These are phyloP conservation scores for Antheraea mylitta DNA, from an alignment of 1,140 invertebrate species.

Conservation along the genomic window DNA sequence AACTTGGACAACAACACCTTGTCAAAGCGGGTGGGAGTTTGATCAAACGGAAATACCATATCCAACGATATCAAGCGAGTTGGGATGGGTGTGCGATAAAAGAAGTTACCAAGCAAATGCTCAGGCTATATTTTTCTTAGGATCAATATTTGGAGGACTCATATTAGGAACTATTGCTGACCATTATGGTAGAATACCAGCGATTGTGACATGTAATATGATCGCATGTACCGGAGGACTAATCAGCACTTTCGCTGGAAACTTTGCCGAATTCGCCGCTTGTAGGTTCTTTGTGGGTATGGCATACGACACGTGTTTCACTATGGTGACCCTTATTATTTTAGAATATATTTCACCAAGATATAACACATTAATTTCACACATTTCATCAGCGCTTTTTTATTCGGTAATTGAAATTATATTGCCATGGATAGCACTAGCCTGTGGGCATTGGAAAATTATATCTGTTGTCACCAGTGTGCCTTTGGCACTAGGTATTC, in stretches of 20 bases:
- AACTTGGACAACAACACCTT: constrained; percentile 61
- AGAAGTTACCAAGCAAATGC: constrained; percentile 82
- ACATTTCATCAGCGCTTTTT: constrained; percentile 81
- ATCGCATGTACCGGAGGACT: constrained; percentile 82
- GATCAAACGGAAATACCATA: constrained; percentile 76
- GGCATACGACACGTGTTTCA: constrained; percentile 89
- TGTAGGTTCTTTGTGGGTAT: constrained; percentile 83
- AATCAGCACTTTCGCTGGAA: constrained; percentile 80
- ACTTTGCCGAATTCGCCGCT: constrained; percentile 80
- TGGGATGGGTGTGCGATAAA: constrained; percentile 84
- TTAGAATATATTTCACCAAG: constrained; percentile 83
- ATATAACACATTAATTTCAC: constrained; percentile 80
- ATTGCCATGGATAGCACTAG: constrained; percentile 82
- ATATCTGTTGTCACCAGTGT: constrained; percentile 81
- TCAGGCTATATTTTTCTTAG: constrained; percentile 83
- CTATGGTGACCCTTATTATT: constrained; percentile 82
- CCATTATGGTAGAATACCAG: constrained; percentile 82
- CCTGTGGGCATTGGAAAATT: constrained; percentile 84
- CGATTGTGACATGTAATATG: constrained; percentile 81
- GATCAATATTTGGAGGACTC: constrained; percentile 85
- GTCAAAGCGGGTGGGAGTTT: constrained; percentile 81
- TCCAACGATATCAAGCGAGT: constrained; percentile 61
- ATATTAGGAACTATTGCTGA: constrained; percentile 85
- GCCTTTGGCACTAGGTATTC: constrained; percentile 62
- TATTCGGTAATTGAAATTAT: constrained; percentile 81